Conservation (phyloP, 2,888 invertebrate species). For the Eumerus sabulonum region DNA sequence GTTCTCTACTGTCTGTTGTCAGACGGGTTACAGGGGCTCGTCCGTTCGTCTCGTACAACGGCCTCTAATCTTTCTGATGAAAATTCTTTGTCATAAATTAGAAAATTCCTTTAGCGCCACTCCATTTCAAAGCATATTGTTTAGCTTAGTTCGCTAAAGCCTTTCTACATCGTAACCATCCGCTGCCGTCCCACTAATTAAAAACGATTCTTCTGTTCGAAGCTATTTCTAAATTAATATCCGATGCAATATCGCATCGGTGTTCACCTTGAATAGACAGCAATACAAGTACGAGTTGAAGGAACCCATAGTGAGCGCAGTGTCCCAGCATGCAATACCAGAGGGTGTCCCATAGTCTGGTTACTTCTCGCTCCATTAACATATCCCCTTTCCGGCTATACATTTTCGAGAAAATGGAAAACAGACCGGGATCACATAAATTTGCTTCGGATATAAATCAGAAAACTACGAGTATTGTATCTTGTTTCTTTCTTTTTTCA, state of each 20-base stretch:
- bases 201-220: background rate
- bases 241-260: conserved; percentile 8
- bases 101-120: too few relatives aligned
- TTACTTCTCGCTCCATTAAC: background rate
- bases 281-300: conserved; percentile 43
- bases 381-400: background rate
- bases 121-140: too few relatives aligned
- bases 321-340: conserved; percentile 1
- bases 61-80: too few relatives aligned
- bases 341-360: background rate
- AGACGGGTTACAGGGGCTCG: too few relatives aligned
- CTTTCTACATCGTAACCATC: background rate
- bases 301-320: conserved; percentile 37
- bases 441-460: conserved; percentile 45
- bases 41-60: too few relatives aligned
- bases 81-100: too few relatives aligned
- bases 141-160: too few relatives aligned
- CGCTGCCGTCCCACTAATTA: conserved; percentile 28
- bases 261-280: conserved; percentile 7
- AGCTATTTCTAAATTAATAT: conserved; percentile 26
- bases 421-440: conserved; percentile 41
- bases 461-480: conserved; percentile 3
- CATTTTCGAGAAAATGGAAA: conserved; percentile 12
- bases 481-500: too few relatives aligned
- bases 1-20: too few relatives aligned